These are phyloP conservation scores for Chymomyza fuscimana DNA, from an alignment of 2,888 invertebrate genomes.

Conservation along the genomic window DNA sequence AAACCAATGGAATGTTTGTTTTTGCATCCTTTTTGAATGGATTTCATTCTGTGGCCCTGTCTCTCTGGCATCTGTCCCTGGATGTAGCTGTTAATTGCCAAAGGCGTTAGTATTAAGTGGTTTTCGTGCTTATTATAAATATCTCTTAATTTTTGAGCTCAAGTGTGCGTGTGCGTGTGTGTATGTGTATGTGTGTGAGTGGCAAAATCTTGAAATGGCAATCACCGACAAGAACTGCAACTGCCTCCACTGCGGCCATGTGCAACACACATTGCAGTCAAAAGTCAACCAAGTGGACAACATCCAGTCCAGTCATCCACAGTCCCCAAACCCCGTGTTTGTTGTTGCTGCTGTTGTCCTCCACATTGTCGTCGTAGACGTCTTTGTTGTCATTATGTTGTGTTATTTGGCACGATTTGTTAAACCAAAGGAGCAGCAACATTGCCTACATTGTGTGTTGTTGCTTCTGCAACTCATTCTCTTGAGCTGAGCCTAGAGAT, in stretches of 20 bases:
- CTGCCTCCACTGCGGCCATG: constrained; percentile 6
- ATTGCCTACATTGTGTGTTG: background rate
- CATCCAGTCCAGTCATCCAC: constrained; percentile 17
- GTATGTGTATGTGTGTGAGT: constrained; percentile 41
- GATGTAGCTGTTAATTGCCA: constrained; percentile 74
- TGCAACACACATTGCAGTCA: constrained; percentile 15
- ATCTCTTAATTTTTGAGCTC: constrained; percentile 78
- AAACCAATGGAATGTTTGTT: constrained; percentile 47
- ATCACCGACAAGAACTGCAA: constrained; percentile 60
- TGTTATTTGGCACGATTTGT: constrained; percentile 77
- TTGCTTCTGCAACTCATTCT: background rate
- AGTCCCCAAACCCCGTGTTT: background rate
- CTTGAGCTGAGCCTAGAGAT: background rate
- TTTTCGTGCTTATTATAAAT: constrained; percentile 80
- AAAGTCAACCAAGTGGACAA: constrained; percentile 63
- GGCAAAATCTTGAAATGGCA: constrained; percentile 72
- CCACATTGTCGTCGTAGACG: constrained; percentile 68
- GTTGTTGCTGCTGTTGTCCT: constrained; percentile 15
- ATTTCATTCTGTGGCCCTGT: background rate
- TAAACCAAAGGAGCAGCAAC: constrained; percentile 49
- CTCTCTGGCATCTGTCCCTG: background rate
- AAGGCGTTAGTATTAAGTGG: constrained; percentile 79
- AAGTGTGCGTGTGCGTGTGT: constrained; percentile 25
- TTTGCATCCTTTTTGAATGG: constrained; percentile 46
- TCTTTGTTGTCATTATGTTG: constrained; percentile 75